These are phyloP conservation scores for Pseudococcus viburni DNA, from an alignment of 2,888 invertebrate genomes.

Conservation along the genomic window DNA sequence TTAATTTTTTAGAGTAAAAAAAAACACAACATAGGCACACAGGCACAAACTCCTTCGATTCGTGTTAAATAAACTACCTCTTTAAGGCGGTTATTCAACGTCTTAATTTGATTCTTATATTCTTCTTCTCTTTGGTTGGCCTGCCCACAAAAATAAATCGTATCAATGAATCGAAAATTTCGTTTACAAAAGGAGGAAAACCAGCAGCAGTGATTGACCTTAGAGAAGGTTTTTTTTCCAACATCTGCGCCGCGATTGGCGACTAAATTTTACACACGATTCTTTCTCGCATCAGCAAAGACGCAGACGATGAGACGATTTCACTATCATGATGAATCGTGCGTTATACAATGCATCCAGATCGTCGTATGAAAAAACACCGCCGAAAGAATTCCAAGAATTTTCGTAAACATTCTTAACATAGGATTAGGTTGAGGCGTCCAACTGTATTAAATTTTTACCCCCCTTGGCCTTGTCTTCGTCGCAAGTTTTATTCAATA, in stretches of 20 bases:
- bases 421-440: not conserved
- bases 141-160: constrained; percentile 73
- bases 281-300: not conserved
- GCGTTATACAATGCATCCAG: not conserved
- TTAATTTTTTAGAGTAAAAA: constrained; percentile 42
- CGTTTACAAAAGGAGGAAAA: not conserved
- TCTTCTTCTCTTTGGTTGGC: constrained; percentile 99
- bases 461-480: not conserved
- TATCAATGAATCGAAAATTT: constrained; percentile 9
- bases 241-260: not conserved
- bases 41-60: constrained; percentile 71
- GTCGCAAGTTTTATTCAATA: not conserved
- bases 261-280: constrained; percentile 5
- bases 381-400: not conserved
- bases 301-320: not conserved
- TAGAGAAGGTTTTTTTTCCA: not conserved
- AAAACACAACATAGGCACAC: constrained; percentile 61
- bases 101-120: constrained; percentile 99
- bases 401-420: not conserved
- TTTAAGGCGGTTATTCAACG: constrained; percentile 98
- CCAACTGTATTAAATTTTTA: not conserved
- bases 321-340: constrained; percentile 2
- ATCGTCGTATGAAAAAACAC: not conserved
- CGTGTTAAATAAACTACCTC: constrained; percentile 83
- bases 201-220: not conserved